Evolutionary conservation across 2,888 invertebrate species (phyloP).

Genomic region (Cremastinae sp.): DNA sequence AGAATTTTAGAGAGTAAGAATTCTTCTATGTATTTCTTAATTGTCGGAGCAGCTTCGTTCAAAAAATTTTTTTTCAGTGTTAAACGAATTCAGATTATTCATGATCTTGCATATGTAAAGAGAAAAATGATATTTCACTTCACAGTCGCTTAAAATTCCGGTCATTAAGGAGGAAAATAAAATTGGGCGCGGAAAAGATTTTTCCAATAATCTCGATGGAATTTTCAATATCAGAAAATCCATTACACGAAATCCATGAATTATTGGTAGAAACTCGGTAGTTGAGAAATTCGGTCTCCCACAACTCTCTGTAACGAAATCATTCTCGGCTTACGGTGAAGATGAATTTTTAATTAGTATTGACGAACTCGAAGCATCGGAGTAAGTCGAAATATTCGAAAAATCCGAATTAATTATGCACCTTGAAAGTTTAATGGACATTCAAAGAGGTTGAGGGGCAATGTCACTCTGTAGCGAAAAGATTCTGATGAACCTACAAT

Average conservation of each 20-base stretch:
- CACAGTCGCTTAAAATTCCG: conserved; percentile 9
- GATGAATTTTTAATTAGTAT: neutral
- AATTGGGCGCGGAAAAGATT: neutral
- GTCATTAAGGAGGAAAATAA: neutral
- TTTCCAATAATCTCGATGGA: conserved; percentile 18
- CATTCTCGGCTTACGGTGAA: neutral
- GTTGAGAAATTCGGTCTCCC: too few species aligned
- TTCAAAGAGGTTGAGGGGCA: too few species aligned
- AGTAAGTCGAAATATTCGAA: too few species aligned
- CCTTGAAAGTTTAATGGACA: too few species aligned
- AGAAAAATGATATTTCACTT: conserved; percentile 7
- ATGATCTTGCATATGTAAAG: conserved; percentile 19
- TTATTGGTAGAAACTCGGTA: too few species aligned
- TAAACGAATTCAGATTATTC: conserved; percentile 15
- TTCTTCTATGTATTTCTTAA: conserved; percentile 5
- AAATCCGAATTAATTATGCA: too few species aligned
- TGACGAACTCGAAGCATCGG: neutral
- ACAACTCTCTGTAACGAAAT: too few species aligned
- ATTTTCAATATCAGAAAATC: neutral
- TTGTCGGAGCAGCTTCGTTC: neutral
- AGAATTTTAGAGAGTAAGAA: conserved; percentile 1
- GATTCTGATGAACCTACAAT: too few species aligned
- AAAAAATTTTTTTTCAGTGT: neutral
- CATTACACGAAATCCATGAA: too few species aligned
- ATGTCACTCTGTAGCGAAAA: too few species aligned